phyloP scores from a whole-genome alignment of 1,140 invertebrate genomes.

The Aphelenchoides fujianensis region DNA sequence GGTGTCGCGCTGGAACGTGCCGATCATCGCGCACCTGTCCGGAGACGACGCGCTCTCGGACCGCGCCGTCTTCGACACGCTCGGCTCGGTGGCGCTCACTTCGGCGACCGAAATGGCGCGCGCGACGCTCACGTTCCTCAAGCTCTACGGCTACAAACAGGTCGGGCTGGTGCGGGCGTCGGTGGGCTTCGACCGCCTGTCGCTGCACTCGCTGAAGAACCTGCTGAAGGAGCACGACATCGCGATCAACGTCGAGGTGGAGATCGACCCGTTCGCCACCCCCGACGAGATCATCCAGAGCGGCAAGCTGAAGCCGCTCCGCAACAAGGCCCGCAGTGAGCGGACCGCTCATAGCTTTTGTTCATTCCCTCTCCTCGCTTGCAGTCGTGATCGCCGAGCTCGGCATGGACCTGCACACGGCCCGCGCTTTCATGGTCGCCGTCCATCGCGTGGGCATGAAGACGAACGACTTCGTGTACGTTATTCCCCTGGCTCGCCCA shows the following conservation, averaged over 20 bases:
- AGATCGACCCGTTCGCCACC: constrained; percentile 57
- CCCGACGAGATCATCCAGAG: constrained; percentile 59
- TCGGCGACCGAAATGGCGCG: constrained; percentile 62
- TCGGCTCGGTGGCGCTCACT: constrained; percentile 61
- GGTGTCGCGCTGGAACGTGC: constrained; percentile 60
- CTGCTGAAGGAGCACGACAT: constrained; percentile 56
- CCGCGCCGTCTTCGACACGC: constrained; percentile 57
- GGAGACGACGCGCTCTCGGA: constrained; percentile 59
- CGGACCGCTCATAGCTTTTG: neutral
- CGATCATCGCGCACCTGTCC: constrained; percentile 61
- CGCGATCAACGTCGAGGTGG: constrained; percentile 54
- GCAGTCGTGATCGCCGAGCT: constrained; percentile 56
- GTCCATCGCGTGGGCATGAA: constrained; percentile 46
- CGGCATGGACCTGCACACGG: constrained; percentile 54
- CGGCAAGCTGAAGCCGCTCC: constrained; percentile 53
- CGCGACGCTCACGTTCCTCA: constrained; percentile 54
- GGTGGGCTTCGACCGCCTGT: constrained; percentile 54
- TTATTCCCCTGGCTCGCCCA: constrained; percentile 57
- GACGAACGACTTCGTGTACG: constrained; percentile 51
- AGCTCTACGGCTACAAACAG: constrained; percentile 61
- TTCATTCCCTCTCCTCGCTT: constrained; percentile 21
- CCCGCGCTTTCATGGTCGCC: constrained; percentile 52
- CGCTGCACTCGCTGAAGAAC: constrained; percentile 56
- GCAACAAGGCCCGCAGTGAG: constrained; percentile 47
- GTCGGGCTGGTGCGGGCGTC: constrained; percentile 55